A percentile compares a stretch with the other conserved stretches of the same genome.
phyloP scores from a whole-genome alignment of 2,797 vertebrate species.

The Pseudopleuronectes americanus region DNA sequence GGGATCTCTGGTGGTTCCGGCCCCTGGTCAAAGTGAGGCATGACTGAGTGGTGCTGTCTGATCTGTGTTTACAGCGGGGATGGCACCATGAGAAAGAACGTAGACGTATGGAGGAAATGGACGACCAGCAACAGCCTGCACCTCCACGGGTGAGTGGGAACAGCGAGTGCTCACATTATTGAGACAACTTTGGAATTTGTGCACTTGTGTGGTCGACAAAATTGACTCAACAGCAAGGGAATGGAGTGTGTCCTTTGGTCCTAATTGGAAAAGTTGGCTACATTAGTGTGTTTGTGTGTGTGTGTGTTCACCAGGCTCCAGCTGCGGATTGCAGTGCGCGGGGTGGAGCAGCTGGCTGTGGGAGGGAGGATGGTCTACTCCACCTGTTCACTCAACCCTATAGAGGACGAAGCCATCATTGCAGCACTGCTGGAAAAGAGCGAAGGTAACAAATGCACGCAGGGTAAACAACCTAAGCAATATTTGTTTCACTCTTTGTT shows the following conservation, averaged over 20 bases:
- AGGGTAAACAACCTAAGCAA: neutral
- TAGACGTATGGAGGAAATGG: conserved; percentile 99
- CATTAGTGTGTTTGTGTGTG: conserved; percentile 10
- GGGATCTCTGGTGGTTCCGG: conserved; percentile 20
- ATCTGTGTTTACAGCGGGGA: conserved; percentile 87
- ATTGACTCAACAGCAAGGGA: conserved; percentile 87
- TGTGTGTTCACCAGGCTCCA: conserved; percentile 86
- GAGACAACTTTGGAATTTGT: conserved; percentile 2
- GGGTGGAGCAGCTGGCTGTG: conserved; percentile 94
- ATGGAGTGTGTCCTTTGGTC: conserved; percentile 24
- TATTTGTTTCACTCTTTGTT: neutral
- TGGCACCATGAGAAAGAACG: conserved; percentile 98
- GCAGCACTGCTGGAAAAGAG: conserved; percentile 94
- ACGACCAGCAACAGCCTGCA: conserved; percentile 96
- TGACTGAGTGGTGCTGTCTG: conserved; percentile 42
- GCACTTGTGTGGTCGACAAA: conserved; percentile 76
- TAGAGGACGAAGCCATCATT: conserved; percentile 96
- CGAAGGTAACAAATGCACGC: conserved; percentile 84
- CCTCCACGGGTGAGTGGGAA: conserved; percentile 90
- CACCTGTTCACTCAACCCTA: conserved; percentile 95
- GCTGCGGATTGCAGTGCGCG: conserved; percentile 94
- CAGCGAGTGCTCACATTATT: neutral
- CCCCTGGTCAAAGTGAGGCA: conserved; percentile 2
- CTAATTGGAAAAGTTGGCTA: conserved; percentile 43
- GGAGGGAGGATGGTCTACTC: conserved; percentile 98